Conservation (phyloP, 2,888 invertebrate species). For the Leistus spinibarbis region DNA sequence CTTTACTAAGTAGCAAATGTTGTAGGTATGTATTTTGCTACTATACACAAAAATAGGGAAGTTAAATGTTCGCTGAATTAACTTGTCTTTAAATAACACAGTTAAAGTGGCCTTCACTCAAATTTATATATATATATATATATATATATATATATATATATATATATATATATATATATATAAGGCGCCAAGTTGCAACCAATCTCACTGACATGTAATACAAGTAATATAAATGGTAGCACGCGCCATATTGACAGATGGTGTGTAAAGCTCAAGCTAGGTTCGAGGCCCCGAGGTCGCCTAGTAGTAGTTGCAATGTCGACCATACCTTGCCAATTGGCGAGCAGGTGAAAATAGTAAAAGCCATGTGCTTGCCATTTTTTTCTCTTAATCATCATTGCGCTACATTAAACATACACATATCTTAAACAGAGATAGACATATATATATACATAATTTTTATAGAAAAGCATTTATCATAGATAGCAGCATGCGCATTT, state of each 20-base stretch:
- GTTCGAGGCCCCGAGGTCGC: background rate
- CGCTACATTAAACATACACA: background rate
- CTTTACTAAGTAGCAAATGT: too few species aligned
- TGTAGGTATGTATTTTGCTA: too few species aligned
- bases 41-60: too few species aligned
- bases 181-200: background rate
- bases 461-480: too few species aligned
- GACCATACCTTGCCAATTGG: too few species aligned
- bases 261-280: background rate
- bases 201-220: background rate
- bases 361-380: background rate
- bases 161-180: slow-evolving; percentile 32
- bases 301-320: background rate
- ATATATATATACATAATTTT: too few species aligned
- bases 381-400: too few species aligned
- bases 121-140: slow-evolving; percentile 41
- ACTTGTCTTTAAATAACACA: slow-evolving; percentile 13
- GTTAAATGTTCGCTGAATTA: too few species aligned
- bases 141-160: slow-evolving; percentile 42
- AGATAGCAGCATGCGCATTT: too few species aligned
- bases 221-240: background rate
- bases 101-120: slow-evolving; percentile 37
- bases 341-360: slow-evolving; percentile 1
- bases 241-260: background rate
- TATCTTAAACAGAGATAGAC: background rate